A percentile compares a stretch with the other conserved stretches of the same genome.
These are phyloP conservation scores for Danio aesculapii DNA, from an alignment of 2,797 vertebrate species.

Conservation along the genomic window DNA sequence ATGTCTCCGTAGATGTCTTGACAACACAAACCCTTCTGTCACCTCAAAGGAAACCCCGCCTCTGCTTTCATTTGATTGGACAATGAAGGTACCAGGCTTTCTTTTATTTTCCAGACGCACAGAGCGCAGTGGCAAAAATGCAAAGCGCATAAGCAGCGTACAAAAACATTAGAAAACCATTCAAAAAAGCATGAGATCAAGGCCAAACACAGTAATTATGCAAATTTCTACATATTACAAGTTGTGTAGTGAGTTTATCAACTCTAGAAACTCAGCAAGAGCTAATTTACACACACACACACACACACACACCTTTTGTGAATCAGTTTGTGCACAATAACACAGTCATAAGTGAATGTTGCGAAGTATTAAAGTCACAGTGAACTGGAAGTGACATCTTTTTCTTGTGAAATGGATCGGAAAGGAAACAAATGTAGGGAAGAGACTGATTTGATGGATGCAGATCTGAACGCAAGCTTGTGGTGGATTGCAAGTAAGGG, in stretches of 20 bases:
- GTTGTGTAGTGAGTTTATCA: conserved; percentile 2
- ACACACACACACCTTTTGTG: neutral
- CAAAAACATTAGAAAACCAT: no score
- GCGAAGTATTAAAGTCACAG: conserved; percentile 4
- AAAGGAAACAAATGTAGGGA: neutral
- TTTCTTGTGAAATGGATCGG: conserved; percentile 5
- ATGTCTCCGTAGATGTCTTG: no score
- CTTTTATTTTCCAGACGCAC: no score
- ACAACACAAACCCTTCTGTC: no score
- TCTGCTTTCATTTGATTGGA: no score
- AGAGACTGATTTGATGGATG: neutral
- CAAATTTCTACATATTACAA: neutral
- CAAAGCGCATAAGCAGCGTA: no score
- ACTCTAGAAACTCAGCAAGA: neutral
- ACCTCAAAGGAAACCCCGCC: no score
- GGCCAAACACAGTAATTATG: no score
- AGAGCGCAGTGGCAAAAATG: no score
- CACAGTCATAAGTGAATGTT: conserved; percentile 8
- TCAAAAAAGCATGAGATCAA: no score
- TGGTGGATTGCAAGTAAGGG: neutral
- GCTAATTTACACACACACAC: no score
- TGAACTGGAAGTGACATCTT: conserved; percentile 7
- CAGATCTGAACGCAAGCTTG: neutral
- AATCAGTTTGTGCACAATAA: neutral
- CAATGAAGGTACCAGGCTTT: no score